Conservation (phyloP, 2,797 vertebrate species). For the Furcifer pardalis region DNA sequence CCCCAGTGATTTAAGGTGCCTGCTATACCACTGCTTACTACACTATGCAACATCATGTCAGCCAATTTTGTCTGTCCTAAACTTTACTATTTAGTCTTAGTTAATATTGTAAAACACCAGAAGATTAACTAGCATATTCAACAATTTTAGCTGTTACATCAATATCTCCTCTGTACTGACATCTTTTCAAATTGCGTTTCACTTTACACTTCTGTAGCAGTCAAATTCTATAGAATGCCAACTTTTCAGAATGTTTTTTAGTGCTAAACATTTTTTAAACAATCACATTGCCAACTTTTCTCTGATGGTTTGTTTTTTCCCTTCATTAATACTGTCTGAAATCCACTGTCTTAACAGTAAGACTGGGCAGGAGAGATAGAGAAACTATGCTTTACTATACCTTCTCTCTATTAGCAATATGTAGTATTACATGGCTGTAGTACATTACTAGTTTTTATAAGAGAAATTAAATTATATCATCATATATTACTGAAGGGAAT, state of each 20-base stretch:
- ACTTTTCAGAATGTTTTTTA: not conserved
- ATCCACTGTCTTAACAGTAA: constrained; percentile 11
- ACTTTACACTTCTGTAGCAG: constrained; percentile 15
- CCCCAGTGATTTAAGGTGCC: too few relatives aligned
- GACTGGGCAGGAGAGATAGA: not conserved
- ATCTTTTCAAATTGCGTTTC: not conserved
- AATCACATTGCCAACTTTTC: constrained; percentile 11
- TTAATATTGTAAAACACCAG: constrained; percentile 3
- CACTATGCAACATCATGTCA: not conserved
- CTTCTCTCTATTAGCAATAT: not conserved
- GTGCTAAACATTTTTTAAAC: constrained; percentile 34
- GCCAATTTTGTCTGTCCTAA: not conserved
- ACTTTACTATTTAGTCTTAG: not conserved
- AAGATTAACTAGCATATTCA: not conserved
- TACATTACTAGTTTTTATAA: not conserved
- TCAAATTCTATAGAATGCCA: not conserved
- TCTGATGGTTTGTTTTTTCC: not conserved
- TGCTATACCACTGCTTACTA: too few relatives aligned
- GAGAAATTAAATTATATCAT: not conserved
- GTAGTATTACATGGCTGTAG: not conserved
- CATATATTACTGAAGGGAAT: not conserved
- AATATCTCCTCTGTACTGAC: not conserved
- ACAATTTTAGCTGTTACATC: not conserved
- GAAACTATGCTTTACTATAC: not conserved
- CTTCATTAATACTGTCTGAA: not conserved